phyloP scores from a whole-genome alignment of 1,140 invertebrate genomes.

The Tyrophagus putrescentiae region DNA sequence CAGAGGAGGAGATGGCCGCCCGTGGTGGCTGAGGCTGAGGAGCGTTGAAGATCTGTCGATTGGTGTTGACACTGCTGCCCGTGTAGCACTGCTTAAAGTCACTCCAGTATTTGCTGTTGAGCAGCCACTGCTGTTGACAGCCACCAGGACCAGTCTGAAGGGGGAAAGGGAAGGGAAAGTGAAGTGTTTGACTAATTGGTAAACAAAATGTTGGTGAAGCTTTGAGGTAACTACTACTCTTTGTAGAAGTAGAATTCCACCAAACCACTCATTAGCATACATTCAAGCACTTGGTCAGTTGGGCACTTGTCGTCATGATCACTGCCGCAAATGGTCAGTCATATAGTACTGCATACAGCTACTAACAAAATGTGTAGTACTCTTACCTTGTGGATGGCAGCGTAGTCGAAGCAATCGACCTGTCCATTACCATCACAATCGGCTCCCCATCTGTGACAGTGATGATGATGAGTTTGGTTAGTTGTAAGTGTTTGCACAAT shows the following conservation, averaged over 20 bases:
- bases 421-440: slow-evolving; percentile 63
- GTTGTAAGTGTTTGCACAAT: too few relatives aligned
- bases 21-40: not conserved
- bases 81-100: slow-evolving; percentile 19
- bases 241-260: not conserved
- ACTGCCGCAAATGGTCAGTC: too few relatives aligned
- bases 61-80: not conserved
- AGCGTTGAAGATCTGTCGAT: not conserved
- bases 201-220: too few relatives aligned
- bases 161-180: too few relatives aligned
- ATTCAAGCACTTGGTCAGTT: not conserved
- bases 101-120: slow-evolving; percentile 21
- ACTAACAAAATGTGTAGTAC: too few relatives aligned
- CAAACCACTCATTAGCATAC: not conserved
- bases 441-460: slow-evolving; percentile 54
- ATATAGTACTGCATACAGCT: too few relatives aligned
- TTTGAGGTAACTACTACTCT: too few relatives aligned
- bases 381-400: slow-evolving; percentile 49
- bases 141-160: slow-evolving; percentile 11
- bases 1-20: not conserved
- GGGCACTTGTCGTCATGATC: not conserved
- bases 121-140: slow-evolving; percentile 21
- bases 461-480: too few relatives aligned
- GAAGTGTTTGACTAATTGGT: too few relatives aligned
- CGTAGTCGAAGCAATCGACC: slow-evolving; percentile 63